Percentiles rank a stretch among this genome's conserved stretches.
These are phyloP conservation scores for Numida meleagris DNA, from an alignment of 2,113 vertebrate genomes.

Conservation along the genomic window DNA sequence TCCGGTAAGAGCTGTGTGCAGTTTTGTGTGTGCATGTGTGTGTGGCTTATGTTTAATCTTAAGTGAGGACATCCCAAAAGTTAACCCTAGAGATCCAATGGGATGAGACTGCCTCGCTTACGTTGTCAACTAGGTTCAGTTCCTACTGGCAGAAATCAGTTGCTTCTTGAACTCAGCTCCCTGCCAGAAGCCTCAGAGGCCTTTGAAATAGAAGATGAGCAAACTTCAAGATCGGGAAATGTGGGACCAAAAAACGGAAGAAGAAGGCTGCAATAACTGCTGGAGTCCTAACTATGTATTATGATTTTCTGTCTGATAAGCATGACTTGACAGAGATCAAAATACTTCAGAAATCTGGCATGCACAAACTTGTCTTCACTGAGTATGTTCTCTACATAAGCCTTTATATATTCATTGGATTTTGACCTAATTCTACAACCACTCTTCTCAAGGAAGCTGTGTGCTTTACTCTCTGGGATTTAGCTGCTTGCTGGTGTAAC, in stretches of 20 bases:
- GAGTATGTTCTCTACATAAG: background rate
- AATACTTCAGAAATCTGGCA: background rate
- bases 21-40: background rate
- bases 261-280: background rate
- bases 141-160: background rate
- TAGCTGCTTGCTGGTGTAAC: background rate
- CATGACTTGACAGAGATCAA: background rate
- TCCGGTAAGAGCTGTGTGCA: conserved; percentile 81
- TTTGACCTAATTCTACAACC: background rate
- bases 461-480: background rate
- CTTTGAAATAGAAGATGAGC: background rate
- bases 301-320: background rate
- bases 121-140: background rate
- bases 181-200: background rate
- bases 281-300: background rate
- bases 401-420: background rate
- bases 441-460: background rate
- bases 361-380: background rate
- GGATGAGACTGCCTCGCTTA: background rate
- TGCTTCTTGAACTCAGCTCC: background rate
- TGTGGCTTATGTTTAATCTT: background rate
- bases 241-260: background rate
- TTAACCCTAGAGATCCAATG: background rate
- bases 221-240: background rate
- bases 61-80: background rate